Conservation (phyloP, 2,797 vertebrate species). For the Okamejei kenojei region DNA sequence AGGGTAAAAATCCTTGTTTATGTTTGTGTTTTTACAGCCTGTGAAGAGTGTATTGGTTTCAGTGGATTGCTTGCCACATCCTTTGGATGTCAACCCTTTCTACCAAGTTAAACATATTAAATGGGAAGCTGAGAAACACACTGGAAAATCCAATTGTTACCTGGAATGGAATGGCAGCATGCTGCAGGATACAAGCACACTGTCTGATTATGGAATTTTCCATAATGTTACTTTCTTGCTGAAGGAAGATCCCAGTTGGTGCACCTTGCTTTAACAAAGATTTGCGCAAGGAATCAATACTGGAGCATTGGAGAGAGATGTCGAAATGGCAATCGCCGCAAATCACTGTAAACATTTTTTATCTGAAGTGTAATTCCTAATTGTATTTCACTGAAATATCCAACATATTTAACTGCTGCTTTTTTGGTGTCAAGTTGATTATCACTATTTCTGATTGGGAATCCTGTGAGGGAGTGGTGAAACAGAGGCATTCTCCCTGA, state of each 20-base stretch:
- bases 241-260: neutral
- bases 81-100: neutral
- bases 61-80: slow-evolving; percentile 40
- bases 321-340: no score
- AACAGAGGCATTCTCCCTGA: neutral
- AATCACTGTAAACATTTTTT: no score
- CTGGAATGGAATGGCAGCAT: slow-evolving; percentile 24
- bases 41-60: slow-evolving; percentile 37
- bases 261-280: neutral
- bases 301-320: no score
- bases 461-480: neutral
- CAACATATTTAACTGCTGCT: neutral
- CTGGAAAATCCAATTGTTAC: slow-evolving; percentile 18
- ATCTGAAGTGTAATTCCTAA: no score
- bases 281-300: no score
- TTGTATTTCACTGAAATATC: no score
- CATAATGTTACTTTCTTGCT: slow-evolving; percentile 41
- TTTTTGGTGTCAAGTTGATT: neutral
- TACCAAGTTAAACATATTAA: slow-evolving; percentile 34
- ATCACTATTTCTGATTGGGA: neutral
- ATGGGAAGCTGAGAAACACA: neutral
- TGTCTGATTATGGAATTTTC: slow-evolving; percentile 40
- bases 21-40: slow-evolving; percentile 31
- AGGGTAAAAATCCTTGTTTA: neutral
- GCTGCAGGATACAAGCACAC: neutral